phyloP scores from a whole-genome alignment of 2,888 invertebrate genomes.

The Lasioglossum oenotherae region DNA sequence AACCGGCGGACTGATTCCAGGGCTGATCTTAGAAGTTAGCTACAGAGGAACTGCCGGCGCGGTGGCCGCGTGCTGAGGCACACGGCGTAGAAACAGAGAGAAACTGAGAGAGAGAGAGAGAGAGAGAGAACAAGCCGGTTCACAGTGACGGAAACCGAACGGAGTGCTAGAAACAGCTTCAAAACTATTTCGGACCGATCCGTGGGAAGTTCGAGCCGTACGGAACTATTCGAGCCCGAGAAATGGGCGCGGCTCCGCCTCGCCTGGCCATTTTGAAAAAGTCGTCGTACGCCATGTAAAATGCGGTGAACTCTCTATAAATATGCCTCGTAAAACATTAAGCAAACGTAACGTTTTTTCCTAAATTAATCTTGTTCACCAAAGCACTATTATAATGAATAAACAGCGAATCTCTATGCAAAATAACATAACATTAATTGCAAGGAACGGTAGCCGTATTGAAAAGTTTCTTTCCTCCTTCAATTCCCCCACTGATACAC shows the following conservation, averaged over 20 bases:
- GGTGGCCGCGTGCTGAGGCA: not conserved
- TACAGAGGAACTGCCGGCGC: not conserved
- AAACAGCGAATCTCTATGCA: not conserved
- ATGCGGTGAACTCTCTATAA: not conserved
- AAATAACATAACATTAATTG: not conserved
- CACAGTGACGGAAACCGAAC: constrained; percentile 38
- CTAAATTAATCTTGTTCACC: not conserved
- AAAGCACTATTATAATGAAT: not conserved
- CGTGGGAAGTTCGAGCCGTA: constrained; percentile 60
- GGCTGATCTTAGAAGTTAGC: constrained; percentile 58
- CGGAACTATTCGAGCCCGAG: constrained; percentile 73
- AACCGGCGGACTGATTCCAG: constrained; percentile 31
- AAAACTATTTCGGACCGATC: constrained; percentile 75
- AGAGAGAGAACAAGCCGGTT: not conserved
- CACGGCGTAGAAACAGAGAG: not conserved
- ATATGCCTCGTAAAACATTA: not conserved
- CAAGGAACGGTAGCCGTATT: not conserved
- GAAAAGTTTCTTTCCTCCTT: not conserved
- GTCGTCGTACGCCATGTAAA: not conserved
- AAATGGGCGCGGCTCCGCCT: constrained; percentile 47
- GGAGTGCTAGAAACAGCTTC: constrained; percentile 66
- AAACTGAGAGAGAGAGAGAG: not conserved
- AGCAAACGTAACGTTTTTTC: too few relatives aligned
- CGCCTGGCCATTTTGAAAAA: not conserved
- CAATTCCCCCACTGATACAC: not conserved